Percentiles rank a stretch among this genome's conserved stretches.
Conservation (phyloP, 2,797 vertebrate genomes). For the Lates japonicus region DNA sequence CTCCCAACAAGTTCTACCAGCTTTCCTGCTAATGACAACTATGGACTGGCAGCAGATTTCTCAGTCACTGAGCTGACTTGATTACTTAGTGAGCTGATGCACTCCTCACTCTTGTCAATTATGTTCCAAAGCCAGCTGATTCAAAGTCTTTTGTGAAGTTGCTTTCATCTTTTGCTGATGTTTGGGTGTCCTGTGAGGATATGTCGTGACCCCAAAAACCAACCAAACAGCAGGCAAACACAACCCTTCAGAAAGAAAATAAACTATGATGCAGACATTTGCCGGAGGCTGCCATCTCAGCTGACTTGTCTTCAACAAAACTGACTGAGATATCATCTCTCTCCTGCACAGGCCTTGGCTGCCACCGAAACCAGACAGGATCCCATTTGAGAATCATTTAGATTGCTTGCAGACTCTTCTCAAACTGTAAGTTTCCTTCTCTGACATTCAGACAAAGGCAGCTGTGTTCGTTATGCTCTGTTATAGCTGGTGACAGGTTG, state of each 20-base stretch:
- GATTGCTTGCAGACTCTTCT: conserved; percentile 11
- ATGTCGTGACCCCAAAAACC: not conserved
- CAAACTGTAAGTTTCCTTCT: conserved; percentile 29
- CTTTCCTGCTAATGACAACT: not conserved
- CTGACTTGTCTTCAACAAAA: not conserved
- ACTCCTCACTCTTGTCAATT: not conserved
- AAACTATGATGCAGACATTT: not conserved
- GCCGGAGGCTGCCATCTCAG: not conserved
- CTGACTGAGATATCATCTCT: conserved; percentile 1
- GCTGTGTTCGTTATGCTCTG: conserved; percentile 34
- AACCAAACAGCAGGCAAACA: not conserved
- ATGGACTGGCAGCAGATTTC: not conserved
- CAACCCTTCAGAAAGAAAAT: not conserved
- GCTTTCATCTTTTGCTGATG: not conserved
- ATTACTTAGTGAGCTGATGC: not conserved
- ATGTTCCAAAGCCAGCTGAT: not conserved
- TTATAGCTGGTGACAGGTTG: conserved; percentile 67
- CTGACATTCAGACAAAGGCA: conserved; percentile 46
- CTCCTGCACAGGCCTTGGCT: not conserved
- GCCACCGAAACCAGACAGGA: conserved; percentile 4
- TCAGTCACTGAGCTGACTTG: not conserved
- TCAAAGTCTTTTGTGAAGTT: too few species aligned
- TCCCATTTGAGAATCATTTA: not conserved
- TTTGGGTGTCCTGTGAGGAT: not conserved
- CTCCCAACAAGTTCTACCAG: not conserved